phyloP scores from a whole-genome alignment of 1,140 invertebrate genomes.

The Macrostomum lignano region DNA sequence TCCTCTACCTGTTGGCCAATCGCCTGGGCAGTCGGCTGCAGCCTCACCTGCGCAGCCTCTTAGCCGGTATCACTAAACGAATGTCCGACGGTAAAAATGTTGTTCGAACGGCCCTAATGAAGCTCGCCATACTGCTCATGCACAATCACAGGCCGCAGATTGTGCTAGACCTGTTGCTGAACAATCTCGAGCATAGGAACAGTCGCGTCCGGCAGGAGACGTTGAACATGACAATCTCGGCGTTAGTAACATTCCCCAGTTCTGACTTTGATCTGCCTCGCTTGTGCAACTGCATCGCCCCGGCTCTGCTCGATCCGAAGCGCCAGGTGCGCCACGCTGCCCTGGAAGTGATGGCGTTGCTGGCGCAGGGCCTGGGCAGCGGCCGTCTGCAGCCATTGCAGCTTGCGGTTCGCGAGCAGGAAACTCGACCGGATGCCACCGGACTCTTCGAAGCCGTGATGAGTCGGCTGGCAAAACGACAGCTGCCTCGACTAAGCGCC shows the following conservation, averaged over 20 bases:
- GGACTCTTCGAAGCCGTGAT: constrained; percentile 9
- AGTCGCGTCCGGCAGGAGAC: constrained; percentile 46
- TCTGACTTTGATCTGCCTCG: constrained; percentile 42
- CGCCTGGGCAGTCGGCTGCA: constrained; percentile 16
- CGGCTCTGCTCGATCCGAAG: constrained; percentile 37
- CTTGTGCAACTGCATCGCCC: constrained; percentile 32
- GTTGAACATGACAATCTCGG: constrained; percentile 43
- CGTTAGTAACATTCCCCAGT: constrained; percentile 45
- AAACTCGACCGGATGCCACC: constrained; percentile 6
- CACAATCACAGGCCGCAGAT: too few species aligned
- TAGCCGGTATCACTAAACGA: constrained; percentile 30
- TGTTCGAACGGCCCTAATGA: constrained; percentile 24
- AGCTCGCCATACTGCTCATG: constrained; percentile 35
- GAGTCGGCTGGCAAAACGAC: too few species aligned
- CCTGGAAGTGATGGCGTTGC: constrained; percentile 45
- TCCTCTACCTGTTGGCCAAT: constrained; percentile 27
- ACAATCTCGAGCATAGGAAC: too few species aligned
- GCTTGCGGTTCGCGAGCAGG: constrained; percentile 7
- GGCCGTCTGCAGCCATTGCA: constrained; percentile 20
- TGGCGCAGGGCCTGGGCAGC: constrained; percentile 41
- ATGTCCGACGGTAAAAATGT: constrained; percentile 33
- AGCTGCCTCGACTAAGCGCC: too few species aligned
- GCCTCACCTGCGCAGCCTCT: constrained; percentile 19
- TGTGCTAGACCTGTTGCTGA: too few species aligned
- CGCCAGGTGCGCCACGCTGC: constrained; percentile 44